Base-by-base conservation (phyloP, 2,888 invertebrate species). In the Gisinianus flammeolus region DNA sequence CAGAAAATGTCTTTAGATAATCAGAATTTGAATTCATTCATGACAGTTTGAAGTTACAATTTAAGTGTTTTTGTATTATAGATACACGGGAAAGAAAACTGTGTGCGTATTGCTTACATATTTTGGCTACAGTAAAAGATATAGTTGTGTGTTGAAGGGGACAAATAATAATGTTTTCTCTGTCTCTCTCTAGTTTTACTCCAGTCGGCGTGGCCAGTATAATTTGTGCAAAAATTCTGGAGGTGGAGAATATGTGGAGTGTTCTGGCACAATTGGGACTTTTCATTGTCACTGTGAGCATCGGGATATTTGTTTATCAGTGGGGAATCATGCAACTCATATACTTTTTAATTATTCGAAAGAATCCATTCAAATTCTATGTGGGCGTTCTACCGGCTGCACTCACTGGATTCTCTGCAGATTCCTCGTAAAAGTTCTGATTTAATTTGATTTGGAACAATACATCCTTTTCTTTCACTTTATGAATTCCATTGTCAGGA, bases 311-410 rank as follows among this genome's bases (percentile, higher is more conserved):
- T 85, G 88, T 95, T 84, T 95, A 96, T 87, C 95, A 95, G 87
- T 89, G 94, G 81, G 88, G 95, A 75, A 90, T 95, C 85, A 92
- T 95, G 91, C 95, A 95, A 87, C 87, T 93, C 71, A 91, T 96
- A 85, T 96, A 95, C 88, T 92, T 94, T 87, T 85, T 92, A 79
- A 90, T 95, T 86, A 89, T 94, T 76, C 90, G 92, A 85, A 92
- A 92, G 87, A 96, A 96, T 87, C 95, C 96, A 4, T 94, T 92
- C 89, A 92, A 92, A 87, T 95, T 94, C 89, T 94, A 95, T 88
- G 91, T 91, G 88, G 92, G 93, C 77, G 90, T 95, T 81, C 91
- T 93, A 67, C 93, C 94, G 85, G 93, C 94, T 73, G 92, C 94
- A 87, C 90, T 95, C 79, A 95, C 95, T 73, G 95, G 95, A 72